These are phyloP conservation scores for Sebastes nivosus DNA, from an alignment of 2,797 vertebrate genomes.

Conservation along the genomic window DNA sequence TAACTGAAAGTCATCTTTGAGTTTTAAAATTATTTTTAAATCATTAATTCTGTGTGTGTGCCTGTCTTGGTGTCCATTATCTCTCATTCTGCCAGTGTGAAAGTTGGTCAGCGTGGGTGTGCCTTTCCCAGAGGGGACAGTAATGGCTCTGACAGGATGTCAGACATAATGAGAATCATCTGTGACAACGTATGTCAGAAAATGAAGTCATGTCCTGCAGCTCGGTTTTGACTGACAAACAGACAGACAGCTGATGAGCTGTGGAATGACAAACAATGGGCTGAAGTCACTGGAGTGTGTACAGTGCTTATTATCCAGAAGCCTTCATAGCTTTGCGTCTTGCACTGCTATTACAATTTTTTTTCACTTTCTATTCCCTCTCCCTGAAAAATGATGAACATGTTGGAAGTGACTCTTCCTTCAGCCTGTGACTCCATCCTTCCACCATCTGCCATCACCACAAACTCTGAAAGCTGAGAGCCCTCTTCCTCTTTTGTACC, in stretches of 20 bases:
- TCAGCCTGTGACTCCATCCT: not conserved
- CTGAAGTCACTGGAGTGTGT: not conserved
- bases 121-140: conserved; percentile 33
- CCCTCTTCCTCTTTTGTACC: not conserved
- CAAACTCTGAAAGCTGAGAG: conserved; percentile 10
- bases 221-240: conserved; percentile 47
- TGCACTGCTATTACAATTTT: not conserved
- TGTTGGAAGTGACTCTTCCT: conserved; percentile 7
- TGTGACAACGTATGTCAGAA: conserved; percentile 61
- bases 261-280: not conserved
- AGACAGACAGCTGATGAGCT: conserved; percentile 53
- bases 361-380: not conserved
- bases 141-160: conserved; percentile 65
- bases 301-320: conserved; percentile 1
- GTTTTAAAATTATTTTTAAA: not conserved
- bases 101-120: conserved; percentile 6
- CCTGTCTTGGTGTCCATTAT: not conserved
- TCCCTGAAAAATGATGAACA: not conserved
- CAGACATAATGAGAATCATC: conserved; percentile 64
- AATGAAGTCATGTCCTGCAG: conserved; percentile 45
- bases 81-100: conserved; percentile 7
- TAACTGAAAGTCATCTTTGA: not conserved
- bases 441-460: conserved; percentile 32
- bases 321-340: not conserved
- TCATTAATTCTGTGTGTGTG: not conserved